Evolutionary conservation across 2,797 vertebrate genomes (phyloP).

Genomic region (Erpetoichthys calabaricus): DNA sequence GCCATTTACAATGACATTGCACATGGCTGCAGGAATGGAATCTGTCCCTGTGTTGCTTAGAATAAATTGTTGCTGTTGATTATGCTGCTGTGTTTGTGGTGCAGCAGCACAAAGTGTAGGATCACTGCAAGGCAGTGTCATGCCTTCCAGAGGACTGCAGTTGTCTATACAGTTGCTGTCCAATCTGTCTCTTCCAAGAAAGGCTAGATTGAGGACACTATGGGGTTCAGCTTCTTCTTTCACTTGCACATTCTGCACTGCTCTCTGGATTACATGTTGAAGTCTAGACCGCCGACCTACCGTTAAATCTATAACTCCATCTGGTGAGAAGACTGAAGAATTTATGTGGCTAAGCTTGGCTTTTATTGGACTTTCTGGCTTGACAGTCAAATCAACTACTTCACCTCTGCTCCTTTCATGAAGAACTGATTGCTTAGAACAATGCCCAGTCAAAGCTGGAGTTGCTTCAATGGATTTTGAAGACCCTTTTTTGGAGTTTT

Average conservation of each 20-base stretch:
- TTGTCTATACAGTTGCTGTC: slow-evolving; percentile 45
- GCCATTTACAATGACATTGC: slow-evolving; percentile 94
- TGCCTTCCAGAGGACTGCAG: slow-evolving; percentile 51
- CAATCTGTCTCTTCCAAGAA: slow-evolving; percentile 44
- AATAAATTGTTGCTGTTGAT: slow-evolving; percentile 30
- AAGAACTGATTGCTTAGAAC: slow-evolving; percentile 44
- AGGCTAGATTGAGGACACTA: slow-evolving; percentile 48
- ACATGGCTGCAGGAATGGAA: slow-evolving; percentile 56
- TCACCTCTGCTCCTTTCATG: slow-evolving; percentile 57
- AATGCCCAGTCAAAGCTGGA: slow-evolving; percentile 54
- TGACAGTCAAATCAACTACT: slow-evolving; percentile 75
- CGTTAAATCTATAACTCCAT: slow-evolving; percentile 91
- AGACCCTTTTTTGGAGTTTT: slow-evolving; percentile 63
- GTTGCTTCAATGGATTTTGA: slow-evolving; percentile 57
- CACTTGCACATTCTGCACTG: slow-evolving; percentile 62
- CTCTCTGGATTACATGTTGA: slow-evolving; percentile 83
- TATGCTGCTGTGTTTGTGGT: slow-evolving; percentile 25
- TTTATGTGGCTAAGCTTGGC: slow-evolving; percentile 46
- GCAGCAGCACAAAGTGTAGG: slow-evolving; percentile 48
- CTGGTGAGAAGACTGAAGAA: slow-evolving; percentile 56
- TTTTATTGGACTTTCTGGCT: slow-evolving; percentile 59
- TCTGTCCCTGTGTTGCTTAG: slow-evolving; percentile 45
- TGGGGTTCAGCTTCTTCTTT: slow-evolving; percentile 76
- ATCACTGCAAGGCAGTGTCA: slow-evolving; percentile 43
- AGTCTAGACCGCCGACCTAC: slow-evolving; percentile 74